Percentiles rank a stretch among this genome's conserved stretches.
phyloP scores from a whole-genome alignment of 2,888 invertebrate genomes.

The Hypolimnas misippus region DNA sequence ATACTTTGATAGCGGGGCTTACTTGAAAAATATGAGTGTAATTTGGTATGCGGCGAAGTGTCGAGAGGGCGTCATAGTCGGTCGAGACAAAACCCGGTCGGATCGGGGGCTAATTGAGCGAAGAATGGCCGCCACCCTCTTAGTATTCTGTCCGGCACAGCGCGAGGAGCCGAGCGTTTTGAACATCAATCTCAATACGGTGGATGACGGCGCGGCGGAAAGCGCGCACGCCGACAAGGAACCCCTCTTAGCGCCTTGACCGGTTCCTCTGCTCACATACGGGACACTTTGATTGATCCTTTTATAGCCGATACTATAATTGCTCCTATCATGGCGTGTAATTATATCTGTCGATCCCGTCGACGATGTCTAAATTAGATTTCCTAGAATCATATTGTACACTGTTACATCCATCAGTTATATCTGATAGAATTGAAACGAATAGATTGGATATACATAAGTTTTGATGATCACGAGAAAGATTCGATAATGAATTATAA shows the following conservation, averaged over 20 bases:
- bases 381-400: too few species aligned
- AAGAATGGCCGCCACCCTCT: constrained; percentile 71
- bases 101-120: constrained; percentile 77
- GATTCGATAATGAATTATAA: background rate
- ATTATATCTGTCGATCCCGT: constrained; percentile 3
- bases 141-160: constrained; percentile 74
- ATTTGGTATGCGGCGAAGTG: constrained; percentile 76
- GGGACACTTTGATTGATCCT: constrained; percentile 70
- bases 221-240: constrained; percentile 71
- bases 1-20: constrained; percentile 69
- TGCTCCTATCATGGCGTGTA: background rate
- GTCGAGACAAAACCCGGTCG: constrained; percentile 63
- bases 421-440: too few species aligned
- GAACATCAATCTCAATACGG: constrained; percentile 82
- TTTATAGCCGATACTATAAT: constrained; percentile 35
- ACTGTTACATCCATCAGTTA: too few species aligned
- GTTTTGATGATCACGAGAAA: too few species aligned
- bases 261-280: constrained; percentile 55
- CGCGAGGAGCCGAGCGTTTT: constrained; percentile 61
- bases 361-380: background rate
- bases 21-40: constrained; percentile 74
- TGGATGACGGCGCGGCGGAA: constrained; percentile 77
- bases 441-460: too few species aligned
- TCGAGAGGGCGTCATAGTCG: constrained; percentile 59
- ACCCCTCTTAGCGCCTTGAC: constrained; percentile 73